Evolutionary conservation across 37 sponge, comb jelly and placozoan species (phyloP), one percentile per base, ranked within the genome.

Genomic region (Petrosia ficiformis): DNA sequence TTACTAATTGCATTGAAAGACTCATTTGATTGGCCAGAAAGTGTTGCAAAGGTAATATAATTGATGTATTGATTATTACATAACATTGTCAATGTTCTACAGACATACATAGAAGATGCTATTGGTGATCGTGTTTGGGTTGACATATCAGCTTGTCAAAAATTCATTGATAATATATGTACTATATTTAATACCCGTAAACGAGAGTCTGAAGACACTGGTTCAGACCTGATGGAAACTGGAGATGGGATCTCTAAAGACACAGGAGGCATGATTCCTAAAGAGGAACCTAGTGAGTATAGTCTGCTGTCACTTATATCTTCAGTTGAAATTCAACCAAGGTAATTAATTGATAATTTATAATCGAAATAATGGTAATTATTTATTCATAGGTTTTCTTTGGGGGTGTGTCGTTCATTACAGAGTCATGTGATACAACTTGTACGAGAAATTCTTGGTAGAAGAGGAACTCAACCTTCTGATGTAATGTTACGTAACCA

Each of bases 51-150:
- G 80, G 94, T 94, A 28, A 48, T 48, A 48, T 48, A 19, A 19
- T 19, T 14, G 54, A 14, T 48, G 14, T 14, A 48, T 48, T 48
- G 14, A 48, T 14, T 19, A 14, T 48, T 19, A 48, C 8, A 19
- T 48, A 48, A 19, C 14, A 19, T 19, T 48, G 8, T 48, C 14
- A 48, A 56, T 32, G 33, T 58, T 26, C 29, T 19, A 10, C 77
- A 95, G 89, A 85, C 77, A 11, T 95, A 88, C 56, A 68, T 95
- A 41, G 90, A 95, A 29, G 96, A 95, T 80, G 79, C 93, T 0
- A 66, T 92, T 28, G 82, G 84, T 30, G 93, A 86, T 29, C 60
- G 96, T 33, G 52, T 95, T 10, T 95, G 96, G 96, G 87, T 86
- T 14, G 96, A 95, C 68, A 64, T 85, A 1, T 81, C 82, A 32